phyloP scores from a whole-genome alignment of 2,888 invertebrate species.

The Drosophila monieri region DNA sequence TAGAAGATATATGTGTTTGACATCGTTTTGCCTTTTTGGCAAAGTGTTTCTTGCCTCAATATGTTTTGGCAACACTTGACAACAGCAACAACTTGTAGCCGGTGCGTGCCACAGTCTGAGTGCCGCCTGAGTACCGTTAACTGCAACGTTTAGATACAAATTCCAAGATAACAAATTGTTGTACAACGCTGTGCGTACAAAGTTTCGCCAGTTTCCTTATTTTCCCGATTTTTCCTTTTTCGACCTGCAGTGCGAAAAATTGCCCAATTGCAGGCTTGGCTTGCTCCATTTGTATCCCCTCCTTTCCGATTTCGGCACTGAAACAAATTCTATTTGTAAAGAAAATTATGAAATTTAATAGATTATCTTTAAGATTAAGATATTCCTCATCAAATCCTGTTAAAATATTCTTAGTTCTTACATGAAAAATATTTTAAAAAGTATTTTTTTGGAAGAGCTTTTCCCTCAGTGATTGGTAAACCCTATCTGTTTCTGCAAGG shows the following conservation, averaged over 20 bases:
- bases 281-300: constrained; percentile 17
- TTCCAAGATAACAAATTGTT: constrained; percentile 72
- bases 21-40: constrained; percentile 56
- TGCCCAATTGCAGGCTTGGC: constrained; percentile 57
- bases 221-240: constrained; percentile 40
- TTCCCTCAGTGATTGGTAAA: constrained; percentile 2
- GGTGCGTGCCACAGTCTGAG: constrained; percentile 58
- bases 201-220: constrained; percentile 36
- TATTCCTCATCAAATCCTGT: background rate
- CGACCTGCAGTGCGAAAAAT: constrained; percentile 56
- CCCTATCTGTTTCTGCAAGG: constrained; percentile 10
- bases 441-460: background rate
- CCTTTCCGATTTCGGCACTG: constrained; percentile 5
- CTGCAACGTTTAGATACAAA: constrained; percentile 77
- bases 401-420: background rate
- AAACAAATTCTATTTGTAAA: background rate
- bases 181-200: constrained; percentile 32
- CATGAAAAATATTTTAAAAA: background rate
- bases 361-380: background rate
- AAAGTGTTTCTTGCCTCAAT: constrained; percentile 61
- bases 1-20: constrained; percentile 16
- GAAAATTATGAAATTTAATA: background rate
- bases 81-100: constrained; percentile 35
- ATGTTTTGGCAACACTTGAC: constrained; percentile 74
- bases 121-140: constrained; percentile 68